These are phyloP conservation scores for Microcebus lehilahytsara DNA, from an alignment of 2,113 vertebrate species.

Conservation along the genomic window DNA sequence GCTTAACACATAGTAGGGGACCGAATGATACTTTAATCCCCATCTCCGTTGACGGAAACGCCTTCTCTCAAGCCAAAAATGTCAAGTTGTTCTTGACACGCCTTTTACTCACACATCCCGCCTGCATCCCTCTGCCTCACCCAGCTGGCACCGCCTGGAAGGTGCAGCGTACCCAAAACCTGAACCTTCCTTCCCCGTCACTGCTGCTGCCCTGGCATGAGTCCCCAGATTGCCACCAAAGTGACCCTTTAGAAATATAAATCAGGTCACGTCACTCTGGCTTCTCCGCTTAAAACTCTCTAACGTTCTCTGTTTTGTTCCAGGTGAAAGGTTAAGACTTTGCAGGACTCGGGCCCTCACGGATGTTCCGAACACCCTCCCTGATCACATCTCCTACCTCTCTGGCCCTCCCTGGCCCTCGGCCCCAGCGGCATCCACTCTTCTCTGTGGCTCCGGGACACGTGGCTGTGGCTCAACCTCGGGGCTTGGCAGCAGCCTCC, in stretches of 20 bases:
- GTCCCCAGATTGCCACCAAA: neutral
- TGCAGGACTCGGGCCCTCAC: rapidly evolving
- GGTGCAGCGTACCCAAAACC: rapidly evolving
- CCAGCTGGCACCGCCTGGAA: neutral
- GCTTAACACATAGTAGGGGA: neutral
- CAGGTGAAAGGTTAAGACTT: neutral
- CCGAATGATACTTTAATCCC: rapidly evolving
- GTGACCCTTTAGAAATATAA: rapidly evolving
- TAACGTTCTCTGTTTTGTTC: neutral
- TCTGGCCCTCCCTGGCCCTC: rapidly evolving
- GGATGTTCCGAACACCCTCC: too few species aligned
- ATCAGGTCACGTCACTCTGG: too few species aligned
- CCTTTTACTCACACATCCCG: neutral
- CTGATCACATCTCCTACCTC: neutral
- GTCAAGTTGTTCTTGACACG: rapidly evolving
- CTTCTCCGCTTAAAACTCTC: neutral
- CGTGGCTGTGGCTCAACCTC: rapidly evolving
- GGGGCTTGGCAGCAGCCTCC: neutral
- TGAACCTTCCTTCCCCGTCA: too few species aligned
- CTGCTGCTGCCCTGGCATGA: rapidly evolving
- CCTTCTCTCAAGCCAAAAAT: neutral
- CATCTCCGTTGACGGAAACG: neutral
- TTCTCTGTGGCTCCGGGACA: neutral
- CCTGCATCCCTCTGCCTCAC: too few species aligned
- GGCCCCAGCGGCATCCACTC: rapidly evolving